Evolutionary conservation across 2,113 vertebrate genomes (phyloP).

Genomic region (Osmerus mordax): DNA sequence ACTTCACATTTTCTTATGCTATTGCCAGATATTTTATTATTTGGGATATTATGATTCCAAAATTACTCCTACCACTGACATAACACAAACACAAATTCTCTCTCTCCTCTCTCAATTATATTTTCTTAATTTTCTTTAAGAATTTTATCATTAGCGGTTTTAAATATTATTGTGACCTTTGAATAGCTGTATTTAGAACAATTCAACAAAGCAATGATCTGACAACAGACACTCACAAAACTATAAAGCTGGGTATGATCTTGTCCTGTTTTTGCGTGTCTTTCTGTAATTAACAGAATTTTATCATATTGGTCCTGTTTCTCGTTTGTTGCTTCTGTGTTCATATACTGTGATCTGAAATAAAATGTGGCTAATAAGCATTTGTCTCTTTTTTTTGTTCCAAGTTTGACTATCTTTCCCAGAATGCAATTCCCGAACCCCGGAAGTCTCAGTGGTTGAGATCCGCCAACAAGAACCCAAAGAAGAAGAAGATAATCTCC

Average conservation of each 20-base stretch:
- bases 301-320: conserved; percentile 13
- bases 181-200: conserved; percentile 17
- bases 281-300: conserved; percentile 23
- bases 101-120: not conserved
- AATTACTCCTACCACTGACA: no score
- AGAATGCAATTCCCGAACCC: no score
- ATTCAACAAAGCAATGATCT: conserved; percentile 19
- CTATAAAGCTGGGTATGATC: not conserved
- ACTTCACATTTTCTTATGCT: not conserved
- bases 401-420: no score
- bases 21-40: no score
- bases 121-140: conserved; percentile 11
- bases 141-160: not conserved
- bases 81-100: no score
- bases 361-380: conserved; percentile 24
- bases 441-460: no score
- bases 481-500: no score
- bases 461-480: no score
- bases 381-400: not conserved
- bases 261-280: conserved; percentile 8
- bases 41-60: no score
- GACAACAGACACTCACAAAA: not conserved
- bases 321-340: conserved; percentile 37
- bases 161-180: conserved; percentile 4
- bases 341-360: conserved; percentile 33